phyloP scores from a whole-genome alignment of 2,888 invertebrate species.

The Drosophila macrospina region DNA sequence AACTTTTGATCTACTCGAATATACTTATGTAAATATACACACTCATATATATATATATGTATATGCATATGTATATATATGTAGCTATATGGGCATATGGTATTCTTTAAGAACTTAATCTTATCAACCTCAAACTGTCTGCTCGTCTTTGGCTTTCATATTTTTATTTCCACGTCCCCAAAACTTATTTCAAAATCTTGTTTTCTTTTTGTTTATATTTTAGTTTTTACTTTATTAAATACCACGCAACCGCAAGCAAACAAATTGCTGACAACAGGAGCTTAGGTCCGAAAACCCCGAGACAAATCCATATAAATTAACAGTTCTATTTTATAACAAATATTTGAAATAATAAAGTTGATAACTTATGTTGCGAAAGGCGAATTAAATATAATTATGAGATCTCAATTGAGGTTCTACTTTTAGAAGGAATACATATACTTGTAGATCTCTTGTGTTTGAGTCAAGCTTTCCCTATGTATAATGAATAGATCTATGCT shows the following conservation, averaged over 20 bases:
- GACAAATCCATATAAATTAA: slow-evolving; percentile 31
- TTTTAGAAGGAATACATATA: neutral
- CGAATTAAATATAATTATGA: neutral
- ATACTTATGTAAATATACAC: neutral
- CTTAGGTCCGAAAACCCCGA: slow-evolving; percentile 29
- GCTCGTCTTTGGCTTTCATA: slow-evolving; percentile 31
- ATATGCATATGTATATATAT: too few species aligned
- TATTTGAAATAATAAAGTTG: neutral
- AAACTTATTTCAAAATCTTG: slow-evolving; percentile 20
- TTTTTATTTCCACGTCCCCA: slow-evolving; percentile 30
- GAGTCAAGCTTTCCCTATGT: neutral
- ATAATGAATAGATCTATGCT: neutral
- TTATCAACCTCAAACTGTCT: slow-evolving; percentile 65
- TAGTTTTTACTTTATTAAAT: slow-evolving; percentile 9
- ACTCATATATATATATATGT: neutral
- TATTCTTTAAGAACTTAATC: slow-evolving; percentile 48
- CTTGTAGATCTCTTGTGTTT: neutral
- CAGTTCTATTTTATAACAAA: neutral
- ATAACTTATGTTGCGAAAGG: too few species aligned
- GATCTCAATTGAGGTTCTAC: neutral
- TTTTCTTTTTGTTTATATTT: neutral
- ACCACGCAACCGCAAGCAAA: slow-evolving; percentile 17
- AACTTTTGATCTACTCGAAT: slow-evolving; percentile 5
- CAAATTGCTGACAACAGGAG: slow-evolving; percentile 33
- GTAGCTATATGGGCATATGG: slow-evolving; percentile 24